Percentiles rank a stretch among this genome's conserved stretches.
Evolutionary conservation across 2,113 vertebrate genomes (phyloP).

Genomic region (Myotis lucifugus): DNA sequence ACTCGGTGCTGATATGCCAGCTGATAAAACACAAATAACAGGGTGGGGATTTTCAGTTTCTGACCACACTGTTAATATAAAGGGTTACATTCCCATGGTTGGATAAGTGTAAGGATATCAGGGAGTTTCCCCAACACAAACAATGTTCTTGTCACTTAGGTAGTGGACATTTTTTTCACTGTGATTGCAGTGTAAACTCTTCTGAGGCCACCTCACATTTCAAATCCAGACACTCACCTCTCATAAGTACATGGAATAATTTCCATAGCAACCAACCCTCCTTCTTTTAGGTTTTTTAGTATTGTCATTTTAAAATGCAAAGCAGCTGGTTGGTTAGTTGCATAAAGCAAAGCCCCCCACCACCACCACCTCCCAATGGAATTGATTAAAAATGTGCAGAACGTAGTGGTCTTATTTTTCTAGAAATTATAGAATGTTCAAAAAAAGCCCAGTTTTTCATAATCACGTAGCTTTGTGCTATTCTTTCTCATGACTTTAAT

Average conservation of each 20-base stretch:
- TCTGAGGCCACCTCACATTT: background rate
- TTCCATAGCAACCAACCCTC: background rate
- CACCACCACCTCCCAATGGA: background rate
- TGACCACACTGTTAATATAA: background rate
- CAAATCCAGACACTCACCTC: background rate
- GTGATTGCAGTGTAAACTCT: background rate
- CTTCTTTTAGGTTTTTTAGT: background rate
- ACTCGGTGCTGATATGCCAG: background rate
- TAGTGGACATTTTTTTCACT: background rate
- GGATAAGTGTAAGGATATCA: background rate
- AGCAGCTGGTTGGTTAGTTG: conserved; percentile 24
- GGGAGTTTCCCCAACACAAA: background rate
- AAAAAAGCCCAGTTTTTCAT: background rate
- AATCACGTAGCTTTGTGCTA: background rate
- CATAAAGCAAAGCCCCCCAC: background rate
- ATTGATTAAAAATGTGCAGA: conserved; percentile 27
- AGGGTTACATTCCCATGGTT: background rate
- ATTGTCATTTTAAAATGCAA: conserved; percentile 25
- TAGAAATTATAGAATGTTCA: conserved; percentile 49
- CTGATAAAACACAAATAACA: background rate
- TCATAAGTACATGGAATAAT: background rate
- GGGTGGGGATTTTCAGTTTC: background rate
- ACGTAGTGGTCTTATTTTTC: background rate
- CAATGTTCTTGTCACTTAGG: background rate
- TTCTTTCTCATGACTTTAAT: conserved; percentile 45